Evolutionary conservation across 2,113 vertebrate species (phyloP).

Genomic region (Acinonyx jubatus): DNA sequence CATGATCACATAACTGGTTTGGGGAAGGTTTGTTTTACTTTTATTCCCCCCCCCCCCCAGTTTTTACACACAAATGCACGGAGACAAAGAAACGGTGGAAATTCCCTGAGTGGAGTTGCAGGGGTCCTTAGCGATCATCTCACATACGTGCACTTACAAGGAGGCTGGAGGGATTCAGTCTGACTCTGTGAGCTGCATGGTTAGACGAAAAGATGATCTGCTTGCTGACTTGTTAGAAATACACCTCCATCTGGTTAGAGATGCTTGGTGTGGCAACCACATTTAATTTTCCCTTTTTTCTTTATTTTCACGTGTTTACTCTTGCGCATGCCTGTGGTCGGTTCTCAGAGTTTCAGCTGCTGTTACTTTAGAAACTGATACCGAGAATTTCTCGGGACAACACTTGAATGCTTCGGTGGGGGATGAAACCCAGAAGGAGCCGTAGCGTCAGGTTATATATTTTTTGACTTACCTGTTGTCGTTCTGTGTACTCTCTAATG

Average conservation of each 20-base stretch:
- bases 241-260: not conserved
- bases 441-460: not conserved
- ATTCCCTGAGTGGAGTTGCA: not conserved
- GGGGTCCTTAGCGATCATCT: not conserved
- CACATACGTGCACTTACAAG: not conserved
- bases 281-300: not conserved
- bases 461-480: slow-evolving; percentile 9
- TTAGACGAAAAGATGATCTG: not conserved
- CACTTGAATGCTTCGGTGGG: not conserved
- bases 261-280: not conserved
- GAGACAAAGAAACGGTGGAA: not conserved
- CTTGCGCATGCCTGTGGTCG: not conserved
- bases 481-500: not conserved
- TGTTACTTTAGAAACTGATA: not conserved
- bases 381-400: not conserved
- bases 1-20: slow-evolving; percentile 9
- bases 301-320: not conserved
- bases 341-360: not conserved
- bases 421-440: slow-evolving; percentile 14
- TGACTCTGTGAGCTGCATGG: not conserved
- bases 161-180: not conserved
- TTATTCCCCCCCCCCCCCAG: not conserved
- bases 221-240: not conserved
- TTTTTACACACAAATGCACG: not conserved
- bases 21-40: not conserved